These are phyloP conservation scores for Drosophila grimshawi DNA, from an alignment of 1,140 invertebrate genomes.

Conservation along the genomic window DNA sequence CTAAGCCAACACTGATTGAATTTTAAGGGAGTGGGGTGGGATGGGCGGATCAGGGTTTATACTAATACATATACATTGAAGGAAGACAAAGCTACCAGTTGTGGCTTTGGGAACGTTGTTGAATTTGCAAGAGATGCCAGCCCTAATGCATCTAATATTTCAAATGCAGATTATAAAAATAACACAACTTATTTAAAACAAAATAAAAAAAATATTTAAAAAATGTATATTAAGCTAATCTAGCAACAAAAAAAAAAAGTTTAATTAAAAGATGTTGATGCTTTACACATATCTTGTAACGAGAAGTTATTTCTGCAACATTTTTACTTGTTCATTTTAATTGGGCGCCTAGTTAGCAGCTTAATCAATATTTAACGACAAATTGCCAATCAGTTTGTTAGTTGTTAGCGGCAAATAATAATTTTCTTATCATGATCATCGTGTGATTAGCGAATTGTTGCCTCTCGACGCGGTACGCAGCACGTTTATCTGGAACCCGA, in stretches of 20 bases:
- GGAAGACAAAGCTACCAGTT: too few species aligned
- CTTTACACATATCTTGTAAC: too few species aligned
- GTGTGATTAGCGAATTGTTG: not conserved
- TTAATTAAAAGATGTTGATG: too few species aligned
- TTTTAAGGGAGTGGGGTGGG: not conserved
- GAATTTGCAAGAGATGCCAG: too few species aligned
- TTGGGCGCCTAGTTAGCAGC: not conserved
- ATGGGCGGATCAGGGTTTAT: too few species aligned
- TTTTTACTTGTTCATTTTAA: not conserved
- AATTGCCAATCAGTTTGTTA: slow-evolving; percentile 8
- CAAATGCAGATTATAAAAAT: not conserved
- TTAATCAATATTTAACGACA: slow-evolving; percentile 8
- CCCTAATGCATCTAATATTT: too few species aligned
- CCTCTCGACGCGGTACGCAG: not conserved
- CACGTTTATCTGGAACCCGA: slow-evolving; percentile 7
- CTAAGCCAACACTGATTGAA: slow-evolving; percentile 24
- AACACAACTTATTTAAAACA: too few species aligned
- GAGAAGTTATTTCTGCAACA: not conserved
- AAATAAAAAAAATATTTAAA: too few species aligned
- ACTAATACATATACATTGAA: too few species aligned
- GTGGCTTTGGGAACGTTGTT: too few species aligned
- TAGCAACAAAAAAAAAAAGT: too few species aligned
- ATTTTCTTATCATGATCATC: slow-evolving; percentile 10
- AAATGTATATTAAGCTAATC: too few species aligned
- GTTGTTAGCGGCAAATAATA: not conserved